These are phyloP conservation scores for Orycteropus afer DNA, from an alignment of 2,113 vertebrate species.

Conservation along the genomic window DNA sequence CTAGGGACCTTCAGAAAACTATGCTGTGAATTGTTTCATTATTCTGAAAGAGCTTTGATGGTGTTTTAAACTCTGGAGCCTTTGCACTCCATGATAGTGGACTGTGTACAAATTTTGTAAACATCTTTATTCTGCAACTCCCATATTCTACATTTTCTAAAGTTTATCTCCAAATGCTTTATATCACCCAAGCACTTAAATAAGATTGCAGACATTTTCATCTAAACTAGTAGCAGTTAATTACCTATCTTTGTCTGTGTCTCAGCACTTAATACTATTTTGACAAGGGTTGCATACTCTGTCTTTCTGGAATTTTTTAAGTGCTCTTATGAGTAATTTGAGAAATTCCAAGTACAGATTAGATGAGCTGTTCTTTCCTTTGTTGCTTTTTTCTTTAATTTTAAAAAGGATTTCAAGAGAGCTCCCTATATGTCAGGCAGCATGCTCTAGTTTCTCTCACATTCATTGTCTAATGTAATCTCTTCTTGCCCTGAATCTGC, in stretches of 20 bases:
- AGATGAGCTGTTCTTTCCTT: slow-evolving; percentile 74
- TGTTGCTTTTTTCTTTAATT: slow-evolving; percentile 41
- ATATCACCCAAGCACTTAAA: slow-evolving; percentile 71
- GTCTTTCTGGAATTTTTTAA: slow-evolving; percentile 82
- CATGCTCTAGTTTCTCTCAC: not conserved
- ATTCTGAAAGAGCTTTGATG: not conserved
- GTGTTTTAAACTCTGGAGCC: not conserved
- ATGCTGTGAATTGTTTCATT: not conserved
- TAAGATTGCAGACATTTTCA: slow-evolving; percentile 75
- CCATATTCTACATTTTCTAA: slow-evolving; percentile 3
- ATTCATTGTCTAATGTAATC: not conserved
- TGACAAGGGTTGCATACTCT: slow-evolving; percentile 77
- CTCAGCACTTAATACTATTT: slow-evolving; percentile 81
- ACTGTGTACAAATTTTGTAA: slow-evolving; percentile 48
- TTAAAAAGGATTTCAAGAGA: slow-evolving; percentile 50
- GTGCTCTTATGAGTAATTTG: slow-evolving; percentile 82
- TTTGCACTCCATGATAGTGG: not conserved
- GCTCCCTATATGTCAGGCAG: slow-evolving; percentile 64
- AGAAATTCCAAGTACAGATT: slow-evolving; percentile 76
- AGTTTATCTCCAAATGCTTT: slow-evolving; percentile 72
- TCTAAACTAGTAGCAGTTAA: slow-evolving; percentile 70
- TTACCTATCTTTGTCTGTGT: slow-evolving; percentile 79
- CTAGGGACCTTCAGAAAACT: not conserved
- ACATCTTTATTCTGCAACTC: not conserved
- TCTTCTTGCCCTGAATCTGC: not conserved